Conservation (phyloP, 2,888 invertebrate species). For the Cheilosia variabilis region DNA sequence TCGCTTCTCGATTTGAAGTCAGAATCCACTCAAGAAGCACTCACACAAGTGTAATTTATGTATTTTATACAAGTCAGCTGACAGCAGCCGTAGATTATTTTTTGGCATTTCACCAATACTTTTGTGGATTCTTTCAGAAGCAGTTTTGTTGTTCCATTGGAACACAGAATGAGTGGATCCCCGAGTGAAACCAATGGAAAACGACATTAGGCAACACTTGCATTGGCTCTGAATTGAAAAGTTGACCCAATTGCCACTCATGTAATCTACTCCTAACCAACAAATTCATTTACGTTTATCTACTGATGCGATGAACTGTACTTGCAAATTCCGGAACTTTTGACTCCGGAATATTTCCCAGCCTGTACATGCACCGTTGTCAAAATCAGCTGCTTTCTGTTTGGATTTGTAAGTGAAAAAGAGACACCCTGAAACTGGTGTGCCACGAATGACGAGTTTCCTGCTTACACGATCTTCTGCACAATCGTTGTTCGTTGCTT, state of each 20-base stretch:
- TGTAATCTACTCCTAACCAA: background rate
- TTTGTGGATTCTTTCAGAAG: too few species aligned
- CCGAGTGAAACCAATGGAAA: too few species aligned
- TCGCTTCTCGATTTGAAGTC: too few species aligned
- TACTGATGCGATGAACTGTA: background rate
- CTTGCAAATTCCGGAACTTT: slow-evolving; percentile 1
- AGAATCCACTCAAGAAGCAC: too few species aligned
- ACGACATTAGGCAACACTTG: too few species aligned
- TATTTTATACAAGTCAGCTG: too few species aligned
- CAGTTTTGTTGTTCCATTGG: too few species aligned
- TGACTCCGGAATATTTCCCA: slow-evolving; percentile 13
- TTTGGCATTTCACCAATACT: too few species aligned
- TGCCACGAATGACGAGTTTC: background rate
- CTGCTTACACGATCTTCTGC: slow-evolving; percentile 26
- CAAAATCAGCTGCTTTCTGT: slow-evolving; percentile 76
- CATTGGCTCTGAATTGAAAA: too few species aligned
- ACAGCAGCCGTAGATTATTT: too few species aligned
- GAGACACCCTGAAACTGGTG: slow-evolving; percentile 21
- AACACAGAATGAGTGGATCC: too few species aligned
- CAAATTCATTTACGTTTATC: background rate
- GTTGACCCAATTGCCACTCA: background rate
- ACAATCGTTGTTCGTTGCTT: background rate
- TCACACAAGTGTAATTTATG: too few species aligned
- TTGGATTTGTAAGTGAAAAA: slow-evolving; percentile 65
- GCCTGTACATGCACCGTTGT: slow-evolving; percentile 54